Evolutionary conservation across 2,113 vertebrate species (phyloP).

Genomic region (Nothobranchius furzeri): DNA sequence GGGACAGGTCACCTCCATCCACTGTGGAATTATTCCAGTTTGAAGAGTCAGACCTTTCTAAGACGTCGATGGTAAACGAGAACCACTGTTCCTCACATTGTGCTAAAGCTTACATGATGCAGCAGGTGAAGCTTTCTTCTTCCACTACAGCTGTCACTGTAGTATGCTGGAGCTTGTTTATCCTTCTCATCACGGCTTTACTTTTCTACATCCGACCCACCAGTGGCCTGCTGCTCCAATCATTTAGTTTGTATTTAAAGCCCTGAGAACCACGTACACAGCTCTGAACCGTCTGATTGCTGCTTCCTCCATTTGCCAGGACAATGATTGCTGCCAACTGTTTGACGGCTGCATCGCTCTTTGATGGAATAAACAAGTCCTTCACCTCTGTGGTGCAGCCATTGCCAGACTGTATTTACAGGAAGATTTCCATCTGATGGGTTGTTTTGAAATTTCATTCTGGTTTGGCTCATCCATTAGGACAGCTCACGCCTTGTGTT

Average conservation of each 20-base stretch:
- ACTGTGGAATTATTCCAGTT: no score
- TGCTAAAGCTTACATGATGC: background rate
- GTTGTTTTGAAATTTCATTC: slow-evolving; percentile 52
- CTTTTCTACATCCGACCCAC: slow-evolving; percentile 13
- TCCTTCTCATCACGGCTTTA: slow-evolving; percentile 10
- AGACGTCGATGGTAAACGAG: slow-evolving; percentile 11
- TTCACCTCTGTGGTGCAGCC: slow-evolving; percentile 30
- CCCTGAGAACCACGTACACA: slow-evolving; percentile 15
- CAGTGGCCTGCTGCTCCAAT: slow-evolving; percentile 34
- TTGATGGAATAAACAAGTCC: slow-evolving; percentile 37
- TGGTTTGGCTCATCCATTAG: slow-evolving; percentile 34
- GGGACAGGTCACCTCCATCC: no score
- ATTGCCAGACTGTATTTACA: slow-evolving; percentile 28
- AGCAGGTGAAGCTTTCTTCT: slow-evolving; percentile 35
- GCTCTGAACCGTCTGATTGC: slow-evolving; percentile 14
- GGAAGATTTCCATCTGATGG: slow-evolving; percentile 38
- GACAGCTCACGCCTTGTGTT: slow-evolving; percentile 24
- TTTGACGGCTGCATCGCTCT: slow-evolving; percentile 17
- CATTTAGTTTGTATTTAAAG: slow-evolving; percentile 44
- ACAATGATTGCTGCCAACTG: slow-evolving; percentile 23
- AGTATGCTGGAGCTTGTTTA: slow-evolving; percentile 20
- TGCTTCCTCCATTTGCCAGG: slow-evolving; percentile 10
- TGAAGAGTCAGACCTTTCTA: no score
- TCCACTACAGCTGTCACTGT: background rate
- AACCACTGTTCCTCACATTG: slow-evolving; percentile 13